Base-by-base conservation (phyloP, 2,888 invertebrate genomes). In the Stenodema calcarata region DNA sequence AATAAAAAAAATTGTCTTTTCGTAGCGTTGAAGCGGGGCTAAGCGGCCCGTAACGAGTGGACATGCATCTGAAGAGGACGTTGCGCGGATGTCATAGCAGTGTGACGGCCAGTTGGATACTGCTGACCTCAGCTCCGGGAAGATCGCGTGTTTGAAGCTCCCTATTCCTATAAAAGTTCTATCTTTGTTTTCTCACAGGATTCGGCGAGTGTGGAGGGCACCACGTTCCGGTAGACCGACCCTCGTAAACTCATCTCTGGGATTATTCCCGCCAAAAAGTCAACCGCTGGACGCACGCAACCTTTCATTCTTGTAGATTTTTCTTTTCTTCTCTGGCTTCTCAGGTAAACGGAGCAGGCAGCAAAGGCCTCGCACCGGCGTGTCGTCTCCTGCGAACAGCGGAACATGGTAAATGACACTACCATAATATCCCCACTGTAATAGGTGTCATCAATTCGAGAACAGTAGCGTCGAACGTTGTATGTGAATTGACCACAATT, bases 191-290 rank as follows among this genome's bases (percentile, higher is more conserved):
- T 35, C 42, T 75, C 75, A 42, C 75, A 75, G 35, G 75, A 42
- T 47, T 42, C 42, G 41, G 78, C 47, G 27, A 73, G 7, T n/a
- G 50, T 12, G 30, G 69, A 69, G 41, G 70, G 82, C 27, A 18
- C 18, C 27, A 9, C 28, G 84, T 73, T 84, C 42, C 47, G 84
- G 73, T 42, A 84, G 54, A 84, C 11, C 47, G 84, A 44, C 28
- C 41, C 73, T 2, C 23, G 28, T 84, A 84, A 73, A 84, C 84
- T 73, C 84, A 73, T 70, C 84, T 84, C 84, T 75, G 84, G 84
- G 84, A 84, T 84, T 84, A 84, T 84, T 84, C 84, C 73, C 84
- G 84, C 84, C 84, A 84, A 73, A 69, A 44, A 75, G 50, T 16
- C 54, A n/a, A n/a, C 35, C 23, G 3, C 54, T 23, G 12, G 16